These are phyloP conservation scores for Pogonus chalceus DNA, from an alignment of 1,140 invertebrate species.

Conservation along the genomic window DNA sequence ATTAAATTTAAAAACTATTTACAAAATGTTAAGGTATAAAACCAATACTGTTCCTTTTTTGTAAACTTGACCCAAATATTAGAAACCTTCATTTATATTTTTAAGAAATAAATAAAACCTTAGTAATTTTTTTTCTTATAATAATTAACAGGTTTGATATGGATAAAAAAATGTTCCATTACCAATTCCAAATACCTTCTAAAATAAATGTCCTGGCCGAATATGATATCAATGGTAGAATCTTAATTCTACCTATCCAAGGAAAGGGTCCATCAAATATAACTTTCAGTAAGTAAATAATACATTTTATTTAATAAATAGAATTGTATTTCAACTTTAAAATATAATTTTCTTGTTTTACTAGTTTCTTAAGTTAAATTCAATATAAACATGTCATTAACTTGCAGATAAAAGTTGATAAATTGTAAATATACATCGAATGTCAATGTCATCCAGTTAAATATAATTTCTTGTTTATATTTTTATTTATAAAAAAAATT, in stretches of 20 bases:
- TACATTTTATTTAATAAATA: not conserved
- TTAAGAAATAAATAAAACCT: no score
- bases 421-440: not conserved
- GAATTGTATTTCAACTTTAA: not conserved
- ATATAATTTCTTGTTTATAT: not conserved
- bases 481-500: slow-evolving; percentile 19
- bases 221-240: slow-evolving; percentile 56
- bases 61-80: no score
- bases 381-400: not conserved
- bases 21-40: no score
- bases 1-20: no score
- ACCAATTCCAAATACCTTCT: no score
- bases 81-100: no score
- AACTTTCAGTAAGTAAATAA: slow-evolving; percentile 44
- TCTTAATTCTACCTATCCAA: slow-evolving; percentile 56
- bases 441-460: slow-evolving; percentile 3
- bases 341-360: slow-evolving; percentile 4
- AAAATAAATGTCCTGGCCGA: no score
- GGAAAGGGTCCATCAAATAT: slow-evolving; percentile 58
- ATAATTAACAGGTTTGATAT: no score
- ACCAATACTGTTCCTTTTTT: no score
- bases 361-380: not conserved
- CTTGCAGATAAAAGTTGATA: not conserved
- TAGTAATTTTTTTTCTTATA: no score
- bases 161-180: no score